phyloP scores from a whole-genome alignment of 2,797 vertebrate genomes.

The Paedocypris micromegethes region DNA sequence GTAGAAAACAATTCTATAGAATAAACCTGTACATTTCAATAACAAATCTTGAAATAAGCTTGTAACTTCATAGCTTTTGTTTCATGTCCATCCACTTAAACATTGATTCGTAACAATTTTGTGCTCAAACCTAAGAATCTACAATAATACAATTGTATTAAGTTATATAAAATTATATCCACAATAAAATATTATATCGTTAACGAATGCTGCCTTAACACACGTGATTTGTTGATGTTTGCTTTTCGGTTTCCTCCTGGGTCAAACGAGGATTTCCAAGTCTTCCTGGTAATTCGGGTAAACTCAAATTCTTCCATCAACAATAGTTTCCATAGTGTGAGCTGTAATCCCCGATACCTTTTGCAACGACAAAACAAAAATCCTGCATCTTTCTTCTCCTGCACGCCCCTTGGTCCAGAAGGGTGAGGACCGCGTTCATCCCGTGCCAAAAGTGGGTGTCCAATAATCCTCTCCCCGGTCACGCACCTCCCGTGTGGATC shows the following conservation, averaged over 20 bases:
- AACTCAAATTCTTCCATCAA: background rate
- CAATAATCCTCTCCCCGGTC: constrained; percentile 52
- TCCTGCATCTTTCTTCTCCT: background rate
- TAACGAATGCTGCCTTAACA: background rate
- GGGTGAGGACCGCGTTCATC: constrained; percentile 3
- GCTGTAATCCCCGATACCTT: background rate
- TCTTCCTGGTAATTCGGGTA: background rate
- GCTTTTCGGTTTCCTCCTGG: background rate
- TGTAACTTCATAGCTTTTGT: too few relatives aligned
- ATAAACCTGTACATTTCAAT: too few relatives aligned
- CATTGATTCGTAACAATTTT: too few relatives aligned
- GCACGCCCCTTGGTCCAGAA: constrained; percentile 47
- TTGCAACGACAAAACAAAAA: constrained; percentile 11
- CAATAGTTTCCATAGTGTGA: background rate
- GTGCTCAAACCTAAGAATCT: too few relatives aligned
- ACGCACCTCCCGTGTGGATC: constrained; percentile 38
- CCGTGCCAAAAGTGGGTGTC: constrained; percentile 45
- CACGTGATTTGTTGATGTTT: background rate
- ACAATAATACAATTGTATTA: too few relatives aligned
- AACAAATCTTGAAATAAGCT: too few relatives aligned
- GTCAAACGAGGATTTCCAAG: background rate
- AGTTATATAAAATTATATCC: too few relatives aligned
- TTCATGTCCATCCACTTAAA: too few relatives aligned
- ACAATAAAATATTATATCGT: too few relatives aligned
- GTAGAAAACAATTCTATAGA: too few relatives aligned